A percentile compares a stretch with the other conserved stretches of the same genome.
Evolutionary conservation across 2,797 vertebrate genomes (phyloP).

Genomic region (Scolopax bukidnonensis): DNA sequence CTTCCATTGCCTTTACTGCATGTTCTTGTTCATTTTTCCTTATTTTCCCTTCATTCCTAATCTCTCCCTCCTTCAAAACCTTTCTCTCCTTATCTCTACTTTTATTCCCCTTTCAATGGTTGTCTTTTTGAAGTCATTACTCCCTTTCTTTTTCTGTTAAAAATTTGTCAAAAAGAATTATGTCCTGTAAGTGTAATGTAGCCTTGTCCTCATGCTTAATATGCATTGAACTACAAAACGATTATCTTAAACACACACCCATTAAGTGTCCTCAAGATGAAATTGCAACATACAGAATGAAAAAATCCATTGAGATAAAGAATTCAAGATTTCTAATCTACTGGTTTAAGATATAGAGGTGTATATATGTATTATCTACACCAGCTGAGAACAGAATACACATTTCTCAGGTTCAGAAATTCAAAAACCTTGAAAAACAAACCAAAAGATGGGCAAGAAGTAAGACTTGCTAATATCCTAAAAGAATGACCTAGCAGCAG

Average conservation of each 20-base stretch:
- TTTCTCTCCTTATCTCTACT: background rate
- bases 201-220: background rate
- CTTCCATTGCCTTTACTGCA: background rate
- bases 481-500: background rate
- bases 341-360: background rate
- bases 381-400: background rate
- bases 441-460: background rate
- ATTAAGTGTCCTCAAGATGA: background rate
- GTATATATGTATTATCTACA: background rate
- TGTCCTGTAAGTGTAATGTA: rapidly evolving
- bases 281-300: background rate
- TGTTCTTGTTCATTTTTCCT: background rate
- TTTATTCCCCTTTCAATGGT: background rate
- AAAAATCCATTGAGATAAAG: background rate
- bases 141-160: background rate
- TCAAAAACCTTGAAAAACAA: background rate
- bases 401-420: background rate
- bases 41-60: background rate
- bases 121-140: background rate
- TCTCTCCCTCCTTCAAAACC: background rate
- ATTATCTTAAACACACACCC: background rate
- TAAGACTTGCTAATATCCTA: background rate
- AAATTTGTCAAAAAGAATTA: background rate
- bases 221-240: background rate
- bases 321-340: background rate